Evolutionary conservation across 2,113 vertebrate species (phyloP).

Genomic region (Misgurnus anguillicaudatus): DNA sequence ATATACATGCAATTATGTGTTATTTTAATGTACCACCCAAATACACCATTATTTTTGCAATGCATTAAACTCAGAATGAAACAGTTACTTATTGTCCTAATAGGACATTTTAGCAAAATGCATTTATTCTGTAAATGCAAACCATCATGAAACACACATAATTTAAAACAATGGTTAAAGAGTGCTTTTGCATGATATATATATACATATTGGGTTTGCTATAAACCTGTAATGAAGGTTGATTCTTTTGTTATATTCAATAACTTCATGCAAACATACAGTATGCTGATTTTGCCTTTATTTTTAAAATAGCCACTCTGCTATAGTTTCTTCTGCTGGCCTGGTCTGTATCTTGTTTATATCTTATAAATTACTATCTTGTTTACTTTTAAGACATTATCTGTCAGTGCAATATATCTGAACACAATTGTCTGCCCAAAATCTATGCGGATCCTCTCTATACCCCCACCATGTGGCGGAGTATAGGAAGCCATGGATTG

Average conservation of each 20-base stretch:
- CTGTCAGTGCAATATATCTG: not conserved
- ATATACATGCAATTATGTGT: not conserved
- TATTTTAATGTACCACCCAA: not conserved
- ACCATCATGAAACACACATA: not conserved
- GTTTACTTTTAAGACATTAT: not conserved
- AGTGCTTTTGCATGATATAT: too few species aligned
- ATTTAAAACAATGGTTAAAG: not conserved
- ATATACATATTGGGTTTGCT: not conserved
- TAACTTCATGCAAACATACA: not conserved
- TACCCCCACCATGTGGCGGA: conserved; percentile 36
- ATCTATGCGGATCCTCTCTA: not conserved
- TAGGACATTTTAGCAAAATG: not conserved
- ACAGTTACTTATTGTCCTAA: not conserved
- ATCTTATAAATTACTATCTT: not conserved
- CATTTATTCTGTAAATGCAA: not conserved
- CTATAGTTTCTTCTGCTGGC: not conserved
- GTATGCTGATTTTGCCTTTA: not conserved
- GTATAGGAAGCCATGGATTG: not conserved
- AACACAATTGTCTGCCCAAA: not conserved
- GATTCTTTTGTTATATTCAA: not conserved
- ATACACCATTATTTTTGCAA: not conserved
- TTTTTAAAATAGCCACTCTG: not conserved
- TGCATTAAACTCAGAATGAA: not conserved
- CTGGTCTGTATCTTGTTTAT: not conserved
- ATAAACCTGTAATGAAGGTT: not conserved